These are phyloP conservation scores for Diplosoma virens DNA, from an alignment of 23 tunicate species.

Conservation along the genomic window DNA sequence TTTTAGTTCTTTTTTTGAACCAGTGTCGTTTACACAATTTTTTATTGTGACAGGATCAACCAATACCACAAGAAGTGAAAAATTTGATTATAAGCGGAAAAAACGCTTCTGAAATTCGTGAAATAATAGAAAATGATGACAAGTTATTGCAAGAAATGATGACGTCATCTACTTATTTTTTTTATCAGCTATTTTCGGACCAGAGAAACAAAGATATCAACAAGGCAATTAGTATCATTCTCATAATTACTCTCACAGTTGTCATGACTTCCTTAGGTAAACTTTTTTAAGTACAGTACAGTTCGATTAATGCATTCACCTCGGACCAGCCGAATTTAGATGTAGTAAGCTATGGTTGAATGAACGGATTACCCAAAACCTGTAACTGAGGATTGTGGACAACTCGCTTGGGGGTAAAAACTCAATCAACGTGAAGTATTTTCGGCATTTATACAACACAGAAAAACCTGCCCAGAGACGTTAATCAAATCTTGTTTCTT, in stretches of 20 bases:
- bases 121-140: conserved; percentile 27
- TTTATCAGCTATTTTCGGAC: conserved; percentile 52
- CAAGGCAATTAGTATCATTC: conserved; percentile 38
- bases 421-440: too few relatives aligned
- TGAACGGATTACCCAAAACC: too few relatives aligned
- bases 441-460: too few relatives aligned
- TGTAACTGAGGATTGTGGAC: too few relatives aligned
- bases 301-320: too few relatives aligned
- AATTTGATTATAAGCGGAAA: conserved; percentile 44
- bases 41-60: conserved; percentile 29
- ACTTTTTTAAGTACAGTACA: background rate
- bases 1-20: too few relatives aligned
- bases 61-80: conserved; percentile 48
- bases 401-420: too few relatives aligned
- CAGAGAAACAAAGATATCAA: conserved; percentile 54
- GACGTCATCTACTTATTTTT: conserved; percentile 60
- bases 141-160: conserved; percentile 48
- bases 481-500: too few relatives aligned
- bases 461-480: too few relatives aligned
- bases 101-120: conserved; percentile 39
- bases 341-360: too few relatives aligned
- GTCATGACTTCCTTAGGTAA: conserved; percentile 84
- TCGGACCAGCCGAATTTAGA: too few relatives aligned
- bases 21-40: too few relatives aligned
- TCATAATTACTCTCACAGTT: conserved; percentile 34